Percentiles rank a stretch among this genome's conserved stretches.
Evolutionary conservation across 2,888 invertebrate species (phyloP).

Genomic region (Crioceris asparagi): DNA sequence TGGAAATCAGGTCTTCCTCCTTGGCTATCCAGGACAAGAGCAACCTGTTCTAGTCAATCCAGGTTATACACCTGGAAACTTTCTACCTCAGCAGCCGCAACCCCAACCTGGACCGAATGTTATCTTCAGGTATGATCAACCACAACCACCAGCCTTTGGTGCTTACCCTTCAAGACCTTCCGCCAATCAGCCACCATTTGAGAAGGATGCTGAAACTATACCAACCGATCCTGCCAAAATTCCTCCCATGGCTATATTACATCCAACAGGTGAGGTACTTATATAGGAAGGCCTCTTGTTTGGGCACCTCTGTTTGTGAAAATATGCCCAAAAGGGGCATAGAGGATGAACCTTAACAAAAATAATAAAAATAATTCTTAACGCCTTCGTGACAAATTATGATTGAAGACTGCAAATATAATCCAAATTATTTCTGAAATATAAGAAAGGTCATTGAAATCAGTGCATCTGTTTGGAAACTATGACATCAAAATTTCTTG

Average conservation of each 20-base stretch:
- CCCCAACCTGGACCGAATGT: constrained; percentile 21
- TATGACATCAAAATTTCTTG: too few species aligned
- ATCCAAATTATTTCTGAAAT: too few species aligned
- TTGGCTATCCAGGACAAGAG: constrained; percentile 27
- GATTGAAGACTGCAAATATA: too few species aligned
- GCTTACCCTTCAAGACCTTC: constrained; percentile 32
- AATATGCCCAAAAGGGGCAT: too few species aligned
- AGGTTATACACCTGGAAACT: constrained; percentile 30
- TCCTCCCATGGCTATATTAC: constrained; percentile 25
- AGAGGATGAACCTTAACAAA: too few species aligned
- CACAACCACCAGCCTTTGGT: constrained; percentile 25
- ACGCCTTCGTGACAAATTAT: too few species aligned
- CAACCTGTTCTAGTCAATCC: constrained; percentile 33
- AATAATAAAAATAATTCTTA: too few species aligned
- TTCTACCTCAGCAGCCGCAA: constrained; percentile 29
- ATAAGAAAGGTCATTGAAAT: too few species aligned
- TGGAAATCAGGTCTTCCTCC: constrained; percentile 32
- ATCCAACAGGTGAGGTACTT: too few species aligned
- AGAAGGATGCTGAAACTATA: constrained; percentile 36
- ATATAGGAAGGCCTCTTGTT: too few species aligned
- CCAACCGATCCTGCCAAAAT: constrained; percentile 31
- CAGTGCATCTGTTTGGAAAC: too few species aligned
- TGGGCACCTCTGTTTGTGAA: background rate
- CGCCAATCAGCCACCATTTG: constrained; percentile 33
- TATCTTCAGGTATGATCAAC: constrained; percentile 20